Conservation (phyloP, 1,140 invertebrate genomes). For the Penaeus japonicus region DNA sequence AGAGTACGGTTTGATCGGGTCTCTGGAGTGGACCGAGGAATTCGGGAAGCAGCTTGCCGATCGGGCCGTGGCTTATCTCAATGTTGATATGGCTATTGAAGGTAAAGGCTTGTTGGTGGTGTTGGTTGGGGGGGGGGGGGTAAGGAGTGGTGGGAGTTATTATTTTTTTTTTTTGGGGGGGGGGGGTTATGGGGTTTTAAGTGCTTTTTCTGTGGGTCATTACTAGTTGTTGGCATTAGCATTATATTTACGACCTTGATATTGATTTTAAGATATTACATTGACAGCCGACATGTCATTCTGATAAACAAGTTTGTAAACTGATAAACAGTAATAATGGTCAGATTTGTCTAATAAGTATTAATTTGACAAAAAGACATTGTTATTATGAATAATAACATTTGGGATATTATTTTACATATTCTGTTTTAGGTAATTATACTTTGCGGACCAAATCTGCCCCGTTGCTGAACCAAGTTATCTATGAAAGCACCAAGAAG, state of each 20-base stretch:
- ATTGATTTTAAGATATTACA: too few relatives aligned
- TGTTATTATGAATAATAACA: background rate
- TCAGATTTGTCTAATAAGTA: too few relatives aligned
- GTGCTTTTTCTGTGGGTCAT: too few relatives aligned
- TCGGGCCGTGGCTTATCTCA: slow-evolving; percentile 64
- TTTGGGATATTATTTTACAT: background rate
- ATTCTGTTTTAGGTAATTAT: slow-evolving; percentile 42
- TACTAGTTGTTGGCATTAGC: too few relatives aligned
- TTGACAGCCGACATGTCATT: too few relatives aligned
- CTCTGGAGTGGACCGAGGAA: slow-evolving; percentile 61
- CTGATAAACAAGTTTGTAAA: background rate
- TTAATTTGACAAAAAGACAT: background rate
- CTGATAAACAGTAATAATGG: background rate
- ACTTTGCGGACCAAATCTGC: slow-evolving; percentile 37
- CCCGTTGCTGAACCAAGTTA: slow-evolving; percentile 3
- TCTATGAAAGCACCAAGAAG: slow-evolving; percentile 31
- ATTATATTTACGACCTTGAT: too few relatives aligned
- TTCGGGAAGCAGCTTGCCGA: slow-evolving; percentile 58
- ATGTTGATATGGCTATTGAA: slow-evolving; percentile 61
- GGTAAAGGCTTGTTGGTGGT: too few relatives aligned
- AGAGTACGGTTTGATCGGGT: slow-evolving; percentile 61
- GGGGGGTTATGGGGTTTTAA: too few relatives aligned
- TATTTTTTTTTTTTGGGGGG: background rate
- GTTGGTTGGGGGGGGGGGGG: background rate
- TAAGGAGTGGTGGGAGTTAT: background rate